A percentile compares a stretch with the other conserved stretches of the same genome.
These are phyloP conservation scores for Phortica magna DNA, from an alignment of 2,888 invertebrate species.

Conservation along the genomic window DNA sequence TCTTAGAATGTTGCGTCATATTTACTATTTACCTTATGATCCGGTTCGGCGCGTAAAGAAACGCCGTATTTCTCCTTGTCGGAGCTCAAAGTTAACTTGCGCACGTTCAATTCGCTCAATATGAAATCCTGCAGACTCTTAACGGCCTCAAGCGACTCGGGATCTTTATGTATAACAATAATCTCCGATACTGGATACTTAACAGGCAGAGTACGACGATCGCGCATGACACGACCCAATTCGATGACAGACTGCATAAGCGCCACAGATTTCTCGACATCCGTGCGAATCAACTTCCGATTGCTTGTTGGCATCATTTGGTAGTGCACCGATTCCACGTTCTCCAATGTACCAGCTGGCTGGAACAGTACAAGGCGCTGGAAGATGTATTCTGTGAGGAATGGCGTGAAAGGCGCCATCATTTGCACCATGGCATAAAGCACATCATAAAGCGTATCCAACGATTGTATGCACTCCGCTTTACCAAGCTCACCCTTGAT, in stretches of 20 bases:
- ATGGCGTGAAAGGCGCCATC: constrained; percentile 99
- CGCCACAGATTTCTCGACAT: constrained; percentile 93
- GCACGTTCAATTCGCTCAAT: constrained; percentile 94
- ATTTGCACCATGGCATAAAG: constrained; percentile 92
- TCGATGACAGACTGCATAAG: constrained; percentile 98
- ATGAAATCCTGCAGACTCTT: constrained; percentile 90
- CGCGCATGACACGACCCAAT: constrained; percentile 93
- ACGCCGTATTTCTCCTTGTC: constrained; percentile 97
- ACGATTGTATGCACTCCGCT: constrained; percentile 89
- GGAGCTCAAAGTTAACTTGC: constrained; percentile 88
- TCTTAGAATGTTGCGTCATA: too few species aligned
- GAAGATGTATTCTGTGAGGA: constrained; percentile 96
- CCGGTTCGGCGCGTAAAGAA: constrained; percentile 93
- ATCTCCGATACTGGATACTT: constrained; percentile 98
- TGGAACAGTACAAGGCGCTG: constrained; percentile 87
- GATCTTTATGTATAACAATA: constrained; percentile 94
- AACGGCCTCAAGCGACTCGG: constrained; percentile 87
- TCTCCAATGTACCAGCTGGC: constrained; percentile 76
- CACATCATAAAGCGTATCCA: constrained; percentile 93
- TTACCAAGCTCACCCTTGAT: constrained; percentile 93
- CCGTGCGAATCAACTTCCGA: constrained; percentile 85
- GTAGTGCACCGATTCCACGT: constrained; percentile 91
- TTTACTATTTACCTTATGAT: constrained; percentile 83
- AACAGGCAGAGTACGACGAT: constrained; percentile 94
- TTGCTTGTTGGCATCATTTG: constrained; percentile 91